Base-by-base conservation (phyloP, 2,888 invertebrate species). In the Phymatocera aterrima region DNA sequence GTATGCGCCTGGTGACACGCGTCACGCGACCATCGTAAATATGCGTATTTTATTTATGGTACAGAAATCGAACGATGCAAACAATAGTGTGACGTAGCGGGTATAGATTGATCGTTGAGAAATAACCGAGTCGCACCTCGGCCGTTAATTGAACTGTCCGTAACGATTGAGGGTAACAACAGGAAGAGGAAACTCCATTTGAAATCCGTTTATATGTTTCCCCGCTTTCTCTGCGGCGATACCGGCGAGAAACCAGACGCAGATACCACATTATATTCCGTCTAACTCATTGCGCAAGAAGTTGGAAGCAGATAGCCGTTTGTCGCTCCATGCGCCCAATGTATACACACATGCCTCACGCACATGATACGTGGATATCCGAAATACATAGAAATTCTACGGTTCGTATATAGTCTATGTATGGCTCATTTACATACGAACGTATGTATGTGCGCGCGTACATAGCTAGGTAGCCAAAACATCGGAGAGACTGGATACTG, bases 41-140 rank as follows among this genome's bases (percentile, higher is more conserved):
- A 40, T n/a, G n/a, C n/a, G n/a, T n/a, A n/a, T 37, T 24, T 37
- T 37, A 21, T 37, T 64, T 21, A n/a, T n/a, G 64, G 37, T 37
- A 37, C 37, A 37, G 34, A 64, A 40, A 64, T 64, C 6, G 12
- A 64, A 64, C n/a, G 8, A 40, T 37, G 37, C 37, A 10, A 18
- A 64, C 37, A 64, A 64, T 64, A 5, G 64, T 37, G 18, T 64
- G 64, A 64, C 64, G 64, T 64, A 60, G n/a, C n/a, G n/a, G n/a
- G n/a, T n/a, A n/a, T n/a, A n/a, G n/a, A n/a, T 24, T 3, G n/a
- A 46, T 68, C 15, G 46, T 46, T 40, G 24, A 28, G 46, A 24
- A 68, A 68, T 68, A 68, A 24, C 43, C 68, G 15, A 43, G n/a
- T 24, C 6, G 15, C 46, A 28, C 8, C 28, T 60, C 28, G 28